Evolutionary conservation across 2,888 invertebrate genomes (phyloP).

Genomic region (Pegoplata infirma): DNA sequence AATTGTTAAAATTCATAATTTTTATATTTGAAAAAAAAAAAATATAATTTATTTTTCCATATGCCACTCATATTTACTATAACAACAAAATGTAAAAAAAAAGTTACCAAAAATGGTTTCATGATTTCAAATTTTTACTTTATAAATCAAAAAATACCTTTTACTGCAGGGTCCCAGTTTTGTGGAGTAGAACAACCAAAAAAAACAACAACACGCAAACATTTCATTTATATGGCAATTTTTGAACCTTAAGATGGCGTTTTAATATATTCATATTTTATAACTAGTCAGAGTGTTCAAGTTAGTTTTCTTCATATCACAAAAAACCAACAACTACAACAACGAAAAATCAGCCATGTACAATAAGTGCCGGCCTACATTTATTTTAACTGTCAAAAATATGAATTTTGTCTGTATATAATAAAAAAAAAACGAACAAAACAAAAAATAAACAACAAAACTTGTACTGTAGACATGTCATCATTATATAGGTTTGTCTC

Average conservation of each 20-base stretch:
- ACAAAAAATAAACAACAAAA: too few species aligned
- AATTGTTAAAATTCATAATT: constrained; percentile 46
- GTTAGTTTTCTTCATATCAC: constrained; percentile 48
- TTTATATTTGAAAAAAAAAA: constrained; percentile 18
- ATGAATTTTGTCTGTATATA: constrained; percentile 39
- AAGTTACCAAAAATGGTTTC: constrained; percentile 16
- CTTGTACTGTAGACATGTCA: constrained; percentile 49
- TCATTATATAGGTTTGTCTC: constrained; percentile 32
- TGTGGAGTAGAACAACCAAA: constrained; percentile 13
- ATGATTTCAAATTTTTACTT: constrained; percentile 38
- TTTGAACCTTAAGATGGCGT: constrained; percentile 50
- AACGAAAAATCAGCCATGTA: constrained; percentile 38
- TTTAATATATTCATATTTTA: constrained; percentile 51
- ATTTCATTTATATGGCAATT: constrained; percentile 46
- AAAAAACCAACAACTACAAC: too few species aligned
- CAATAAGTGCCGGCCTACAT: constrained; percentile 63
- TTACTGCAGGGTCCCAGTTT: constrained; percentile 8
- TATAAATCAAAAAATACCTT: constrained; percentile 32
- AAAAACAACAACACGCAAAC: constrained; percentile 49
- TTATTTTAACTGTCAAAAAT: constrained; percentile 60
- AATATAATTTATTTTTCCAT: constrained; percentile 28
- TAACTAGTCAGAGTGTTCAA: constrained; percentile 5
- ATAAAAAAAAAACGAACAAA: not conserved
- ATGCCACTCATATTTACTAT: not conserved
- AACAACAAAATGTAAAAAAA: not conserved